These are phyloP conservation scores for Delia radicum DNA, from an alignment of 1,140 invertebrate genomes.

Conservation along the genomic window DNA sequence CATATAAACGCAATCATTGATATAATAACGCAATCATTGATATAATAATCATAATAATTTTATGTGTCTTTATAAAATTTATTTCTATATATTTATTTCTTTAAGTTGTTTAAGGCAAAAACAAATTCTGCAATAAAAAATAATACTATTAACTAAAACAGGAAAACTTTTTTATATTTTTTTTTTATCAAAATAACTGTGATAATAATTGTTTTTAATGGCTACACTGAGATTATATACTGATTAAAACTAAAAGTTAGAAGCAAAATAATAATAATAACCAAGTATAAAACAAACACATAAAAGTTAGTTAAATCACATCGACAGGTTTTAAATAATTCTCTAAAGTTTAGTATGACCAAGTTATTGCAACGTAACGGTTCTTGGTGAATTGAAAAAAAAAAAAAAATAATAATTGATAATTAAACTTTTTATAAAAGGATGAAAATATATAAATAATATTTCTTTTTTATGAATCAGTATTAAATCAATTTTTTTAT, in stretches of 20 bases:
- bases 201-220: slow-evolving; percentile 3
- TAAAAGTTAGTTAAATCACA: background rate
- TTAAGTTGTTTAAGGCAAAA: too few species aligned
- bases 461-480: background rate
- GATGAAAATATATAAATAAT: background rate
- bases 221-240: background rate
- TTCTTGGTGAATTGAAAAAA: background rate
- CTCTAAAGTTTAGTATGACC: background rate
- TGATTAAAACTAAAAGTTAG: background rate
- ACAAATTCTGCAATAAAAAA: background rate
- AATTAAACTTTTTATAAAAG: background rate
- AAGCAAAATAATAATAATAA: background rate
- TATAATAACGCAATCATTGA: too few species aligned
- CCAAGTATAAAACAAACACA: background rate
- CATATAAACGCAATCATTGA: too few species aligned
- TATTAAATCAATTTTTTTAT: too few species aligned
- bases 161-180: background rate
- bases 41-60: too few species aligned
- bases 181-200: background rate
- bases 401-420: background rate
- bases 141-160: background rate
- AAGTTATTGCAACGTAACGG: background rate
- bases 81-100: too few species aligned
- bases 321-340: background rate
- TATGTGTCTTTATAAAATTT: too few species aligned